Evolutionary conservation across 2,113 vertebrate species (phyloP).

Genomic region (Ceuthmochares aereus): DNA sequence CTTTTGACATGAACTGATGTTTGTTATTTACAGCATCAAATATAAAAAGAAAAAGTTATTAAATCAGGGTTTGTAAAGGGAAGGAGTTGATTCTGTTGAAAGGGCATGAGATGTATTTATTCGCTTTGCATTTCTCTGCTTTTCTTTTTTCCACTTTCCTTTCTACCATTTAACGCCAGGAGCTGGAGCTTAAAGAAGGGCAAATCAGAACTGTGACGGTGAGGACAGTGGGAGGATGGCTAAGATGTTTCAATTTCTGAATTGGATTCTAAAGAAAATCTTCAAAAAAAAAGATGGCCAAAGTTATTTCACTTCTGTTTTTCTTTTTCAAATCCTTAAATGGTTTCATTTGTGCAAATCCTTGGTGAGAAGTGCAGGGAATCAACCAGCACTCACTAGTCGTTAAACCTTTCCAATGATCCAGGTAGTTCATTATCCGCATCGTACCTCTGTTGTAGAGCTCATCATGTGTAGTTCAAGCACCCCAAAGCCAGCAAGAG

Average conservation of each 20-base stretch:
- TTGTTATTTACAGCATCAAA: neutral
- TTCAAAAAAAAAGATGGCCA: neutral
- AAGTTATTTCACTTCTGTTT: neutral
- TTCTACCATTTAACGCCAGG: neutral
- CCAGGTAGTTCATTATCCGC: fast-evolving
- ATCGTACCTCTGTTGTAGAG: neutral
- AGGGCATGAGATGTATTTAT: neutral
- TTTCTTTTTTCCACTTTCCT: neutral
- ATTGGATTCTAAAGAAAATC: neutral
- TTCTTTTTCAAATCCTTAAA: neutral
- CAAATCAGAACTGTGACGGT: neutral
- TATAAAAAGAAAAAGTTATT: neutral
- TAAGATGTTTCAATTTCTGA: neutral
- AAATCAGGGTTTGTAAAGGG: neutral
- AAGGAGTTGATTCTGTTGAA: neutral
- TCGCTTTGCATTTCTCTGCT: neutral
- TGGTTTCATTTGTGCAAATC: neutral
- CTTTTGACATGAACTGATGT: neutral
- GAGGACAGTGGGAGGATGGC: neutral
- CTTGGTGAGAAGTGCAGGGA: neutral
- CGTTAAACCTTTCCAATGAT: neutral
- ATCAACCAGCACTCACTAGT: neutral
- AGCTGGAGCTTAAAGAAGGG: neutral
- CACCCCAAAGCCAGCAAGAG: neutral
- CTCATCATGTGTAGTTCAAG: fast-evolving